Conservation (phyloP, 1,140 invertebrate species). For the Magallana ariakensis region DNA sequence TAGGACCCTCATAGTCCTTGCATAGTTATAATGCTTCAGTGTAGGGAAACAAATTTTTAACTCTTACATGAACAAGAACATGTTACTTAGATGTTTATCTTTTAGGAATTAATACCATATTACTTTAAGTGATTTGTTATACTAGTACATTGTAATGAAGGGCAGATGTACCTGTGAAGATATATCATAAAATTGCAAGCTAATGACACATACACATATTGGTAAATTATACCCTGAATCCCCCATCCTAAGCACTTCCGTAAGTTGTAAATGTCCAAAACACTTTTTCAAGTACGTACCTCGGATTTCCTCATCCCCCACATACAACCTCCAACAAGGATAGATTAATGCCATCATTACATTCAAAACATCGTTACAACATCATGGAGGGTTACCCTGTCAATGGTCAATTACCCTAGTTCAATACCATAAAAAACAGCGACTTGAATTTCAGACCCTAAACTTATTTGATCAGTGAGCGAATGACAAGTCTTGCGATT, state of each 20-base stretch:
- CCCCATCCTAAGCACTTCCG: neutral
- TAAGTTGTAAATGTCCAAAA: neutral
- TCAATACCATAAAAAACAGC: conserved; percentile 9
- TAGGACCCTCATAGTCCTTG: too few species aligned
- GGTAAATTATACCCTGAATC: neutral
- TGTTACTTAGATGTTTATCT: too few species aligned
- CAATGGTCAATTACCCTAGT: conserved; percentile 27
- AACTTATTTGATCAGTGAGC: conserved; percentile 19
- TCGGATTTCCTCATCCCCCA: neutral
- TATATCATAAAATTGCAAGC: neutral
- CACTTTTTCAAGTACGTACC: conserved; percentile 14
- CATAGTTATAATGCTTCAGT: too few species aligned
- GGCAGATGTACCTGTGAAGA: too few species aligned
- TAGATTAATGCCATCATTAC: neutral
- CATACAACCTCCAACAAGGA: neutral
- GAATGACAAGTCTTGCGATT: conserved; percentile 27
- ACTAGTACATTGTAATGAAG: neutral
- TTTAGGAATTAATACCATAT: neutral
- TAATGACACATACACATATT: neutral
- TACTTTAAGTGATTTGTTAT: neutral
- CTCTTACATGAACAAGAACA: too few species aligned
- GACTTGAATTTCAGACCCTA: conserved; percentile 1
- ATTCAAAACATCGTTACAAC: neutral
- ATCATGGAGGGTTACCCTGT: neutral
- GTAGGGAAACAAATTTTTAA: too few species aligned